Evolutionary conservation across 1,140 invertebrate genomes (phyloP), one percentile per base, ranked within the genome.

Genomic region (Chionoecetes opilio): DNA sequence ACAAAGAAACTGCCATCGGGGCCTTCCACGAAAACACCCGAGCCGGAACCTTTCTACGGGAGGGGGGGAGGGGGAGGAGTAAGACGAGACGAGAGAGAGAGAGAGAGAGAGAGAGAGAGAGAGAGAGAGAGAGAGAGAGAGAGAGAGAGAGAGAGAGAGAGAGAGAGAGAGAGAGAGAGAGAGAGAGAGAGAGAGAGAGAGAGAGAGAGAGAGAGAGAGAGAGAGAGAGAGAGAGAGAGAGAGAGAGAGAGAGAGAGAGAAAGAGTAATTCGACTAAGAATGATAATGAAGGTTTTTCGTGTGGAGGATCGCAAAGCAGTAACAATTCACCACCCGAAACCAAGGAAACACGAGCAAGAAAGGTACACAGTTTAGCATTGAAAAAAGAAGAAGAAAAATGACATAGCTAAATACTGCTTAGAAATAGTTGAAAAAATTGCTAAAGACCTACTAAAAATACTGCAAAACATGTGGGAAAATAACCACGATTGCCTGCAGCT

Each of bases 1-100:
- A 95, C 94, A 95, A 95, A 95, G 94, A 95, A 92, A 87, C 94
- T 84, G 87, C 91, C 91, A 75, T 6, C 35, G 82, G 35, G 2
- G 26, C 63, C 32, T 63, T n/a, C 75, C 29, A 21, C 91, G 91
- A 92, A 92, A 92, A 92, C 91, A 92, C 91, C 87, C 53, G 38
- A 87, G 35, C 87, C 87, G 93, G 87, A 94, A 94, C 93, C 31
- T 26, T 26, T 37, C 91, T 26, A n/a, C 41, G 87, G 63, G 32
- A 37, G 38, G 29, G 86, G 86, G 26, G 85, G 53, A 38, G 21
- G n/a, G n/a, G 32, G 93, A n/a, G 87, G 41, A 75, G 29, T 46
- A 63, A 8, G 75, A 21, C 32, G 93, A 14, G 26, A n/a, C 41
- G 31, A 53, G 17, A 86, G 21, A 11, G 46, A 2, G 0, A 14